Percentiles rank a stretch among this genome's conserved stretches.
Conservation (phyloP, 2,113 vertebrate genomes). For the Barnardius zonarius region DNA sequence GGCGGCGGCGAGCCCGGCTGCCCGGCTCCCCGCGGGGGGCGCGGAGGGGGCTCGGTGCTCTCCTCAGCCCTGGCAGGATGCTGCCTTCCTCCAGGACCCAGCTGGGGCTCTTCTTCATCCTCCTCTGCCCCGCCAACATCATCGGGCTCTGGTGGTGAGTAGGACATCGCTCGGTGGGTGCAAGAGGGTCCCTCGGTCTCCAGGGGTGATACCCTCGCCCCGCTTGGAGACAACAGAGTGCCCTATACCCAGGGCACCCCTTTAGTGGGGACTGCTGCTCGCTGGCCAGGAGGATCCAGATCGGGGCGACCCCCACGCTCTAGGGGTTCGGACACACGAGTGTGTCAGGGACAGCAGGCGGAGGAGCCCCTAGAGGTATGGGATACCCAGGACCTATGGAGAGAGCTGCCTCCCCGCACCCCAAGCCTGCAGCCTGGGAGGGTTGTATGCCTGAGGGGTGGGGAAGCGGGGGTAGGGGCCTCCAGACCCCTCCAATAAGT, state of each 20-base stretch:
- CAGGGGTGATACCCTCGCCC: no score
- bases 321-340: background rate
- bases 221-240: background rate
- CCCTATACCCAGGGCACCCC: no score
- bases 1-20: background rate
- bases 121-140: conserved; percentile 93
- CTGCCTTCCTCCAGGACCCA: conserved; percentile 83
- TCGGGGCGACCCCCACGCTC: fast-evolving
- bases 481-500: conserved; percentile 35
- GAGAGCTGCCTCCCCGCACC: background rate
- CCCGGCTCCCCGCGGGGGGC: background rate
- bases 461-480: background rate
- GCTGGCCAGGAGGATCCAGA: background rate
- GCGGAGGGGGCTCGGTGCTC: background rate
- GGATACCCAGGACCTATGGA: background rate
- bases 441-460: background rate
- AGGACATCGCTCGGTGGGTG: background rate
- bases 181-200: background rate
- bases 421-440: background rate
- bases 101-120: conserved; percentile 87
- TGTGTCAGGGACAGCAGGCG: background rate
- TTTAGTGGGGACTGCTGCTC: background rate
- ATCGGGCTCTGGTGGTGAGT: conserved; percentile 96
- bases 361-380: background rate
- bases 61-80: conserved; percentile 74